These are phyloP conservation scores for Spea bombifrons DNA, from an alignment of 2,113 vertebrate genomes.

Conservation along the genomic window DNA sequence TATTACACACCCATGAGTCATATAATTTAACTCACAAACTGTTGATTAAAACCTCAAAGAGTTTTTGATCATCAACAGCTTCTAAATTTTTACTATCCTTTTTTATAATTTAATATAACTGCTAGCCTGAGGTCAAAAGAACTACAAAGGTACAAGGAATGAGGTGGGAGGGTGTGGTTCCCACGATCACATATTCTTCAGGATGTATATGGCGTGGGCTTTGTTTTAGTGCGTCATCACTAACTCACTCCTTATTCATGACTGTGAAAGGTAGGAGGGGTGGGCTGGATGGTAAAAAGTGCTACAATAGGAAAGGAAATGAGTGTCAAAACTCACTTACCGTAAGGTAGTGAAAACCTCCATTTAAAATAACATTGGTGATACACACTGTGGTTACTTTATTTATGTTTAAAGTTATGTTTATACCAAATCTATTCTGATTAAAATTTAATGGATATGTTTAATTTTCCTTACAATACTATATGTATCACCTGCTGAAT, in stretches of 20 bases:
- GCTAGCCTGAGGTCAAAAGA: neutral
- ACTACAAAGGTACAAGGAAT: neutral
- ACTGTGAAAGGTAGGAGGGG: slow-evolving; percentile 1
- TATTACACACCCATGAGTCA: no score
- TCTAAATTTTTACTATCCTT: neutral
- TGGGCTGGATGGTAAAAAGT: neutral
- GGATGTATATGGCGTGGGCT: slow-evolving; percentile 1
- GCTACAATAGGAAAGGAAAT: neutral
- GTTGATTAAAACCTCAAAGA: no score
- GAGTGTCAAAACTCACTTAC: neutral
- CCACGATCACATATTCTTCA: neutral
- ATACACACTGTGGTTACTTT: no score
- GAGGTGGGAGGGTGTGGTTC: slow-evolving; percentile 15
- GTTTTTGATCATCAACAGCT: no score
- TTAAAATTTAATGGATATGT: no score
- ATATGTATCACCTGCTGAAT: no score
- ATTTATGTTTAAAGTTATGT: no score
- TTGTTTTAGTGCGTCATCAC: slow-evolving; percentile 11
- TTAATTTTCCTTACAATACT: no score
- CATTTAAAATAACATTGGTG: no score
- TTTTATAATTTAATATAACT: neutral
- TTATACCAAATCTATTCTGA: no score
- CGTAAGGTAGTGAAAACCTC: no score
- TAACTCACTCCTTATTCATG: neutral
- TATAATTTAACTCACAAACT: no score